Evolutionary conservation across 2,113 vertebrate species (phyloP), one percentile per base, ranked within the genome.

Genomic region (Onychostoma macrolepis): DNA sequence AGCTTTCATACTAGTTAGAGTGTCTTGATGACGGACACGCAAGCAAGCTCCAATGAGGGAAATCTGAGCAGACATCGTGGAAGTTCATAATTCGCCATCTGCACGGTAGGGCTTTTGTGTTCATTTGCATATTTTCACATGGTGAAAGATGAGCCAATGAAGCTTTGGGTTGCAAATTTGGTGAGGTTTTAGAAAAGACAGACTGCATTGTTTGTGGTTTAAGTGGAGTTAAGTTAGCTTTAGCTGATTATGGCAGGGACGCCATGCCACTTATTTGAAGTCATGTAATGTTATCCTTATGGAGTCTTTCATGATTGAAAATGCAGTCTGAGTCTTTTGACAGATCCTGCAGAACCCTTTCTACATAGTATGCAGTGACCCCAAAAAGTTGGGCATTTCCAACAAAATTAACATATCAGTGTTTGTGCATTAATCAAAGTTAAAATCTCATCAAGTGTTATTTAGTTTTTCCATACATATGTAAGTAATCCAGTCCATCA

Each of bases 231-330:
- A 63, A 67, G 85, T 58, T 80, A 80, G 76, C 33, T 80, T 86
- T 84, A 83, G 80, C 7, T 83, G 63, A 81, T 79, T 86, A 69
- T 79, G 65, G 61, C 84, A 83, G 24, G 43, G 83, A 83, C 50
- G 45, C 76, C 63, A 72, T 58, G 38, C 53, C 33, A 74, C 50
- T 67, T 78, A 43, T 50, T 63, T 43, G 56, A 67, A 43, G 21
- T 61, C 72, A n/a, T 81, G 78, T 69, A 85, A 81, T 61, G 86
- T 8, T 75, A 87, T 83, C 82, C 78, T 53, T 56, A 45, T 76
- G 38, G n/a, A 41, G n/a, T 58, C 53, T 76, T 87, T 86, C 53
- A 77, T 50, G 80, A 77, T n/a, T 89, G 15, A 65, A 80, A 84
- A 67, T 0, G 30, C 72, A 88, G 76, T 71, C 84, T 6, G 45